A percentile compares a stretch with the other conserved stretches of the same genome.
Evolutionary conservation across 2,113 vertebrate genomes (phyloP).

Genomic region (Thinocorus orbignyianus): DNA sequence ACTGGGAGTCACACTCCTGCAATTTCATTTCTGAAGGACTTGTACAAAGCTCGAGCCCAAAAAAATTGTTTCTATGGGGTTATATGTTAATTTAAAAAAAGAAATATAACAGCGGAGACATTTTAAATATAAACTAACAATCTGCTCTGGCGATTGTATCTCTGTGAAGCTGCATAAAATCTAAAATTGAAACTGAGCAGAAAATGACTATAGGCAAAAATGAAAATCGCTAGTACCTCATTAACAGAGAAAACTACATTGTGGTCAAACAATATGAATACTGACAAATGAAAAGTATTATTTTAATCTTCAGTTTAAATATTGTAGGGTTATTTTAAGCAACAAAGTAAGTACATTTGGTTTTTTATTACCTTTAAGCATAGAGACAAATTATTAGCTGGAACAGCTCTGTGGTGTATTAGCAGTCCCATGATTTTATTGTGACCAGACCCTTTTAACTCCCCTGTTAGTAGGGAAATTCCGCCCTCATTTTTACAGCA

Average conservation of each 20-base stretch:
- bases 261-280: background rate
- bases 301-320: conserved; percentile 36
- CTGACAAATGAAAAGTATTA: background rate
- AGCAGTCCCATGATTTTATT: background rate
- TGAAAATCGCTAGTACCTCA: background rate
- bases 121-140: conserved; percentile 49
- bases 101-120: conserved; percentile 7
- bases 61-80: conserved; percentile 1
- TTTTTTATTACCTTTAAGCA: conserved; percentile 31
- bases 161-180: conserved; percentile 25
- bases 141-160: background rate
- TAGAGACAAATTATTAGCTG: background rate
- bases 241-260: background rate
- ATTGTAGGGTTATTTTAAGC: conserved; percentile 18
- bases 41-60: background rate
- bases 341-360: background rate
- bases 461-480: background rate
- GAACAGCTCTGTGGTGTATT: background rate
- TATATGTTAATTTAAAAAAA: background rate
- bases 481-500: background rate
- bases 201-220: conserved; percentile 41
- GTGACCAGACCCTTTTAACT: background rate
- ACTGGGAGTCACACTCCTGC: background rate
- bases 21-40: conserved; percentile 13
- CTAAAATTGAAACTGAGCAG: conserved; percentile 45